These are phyloP conservation scores for Aleiodes alternator DNA, from an alignment of 2,888 invertebrate genomes.

Conservation along the genomic window DNA sequence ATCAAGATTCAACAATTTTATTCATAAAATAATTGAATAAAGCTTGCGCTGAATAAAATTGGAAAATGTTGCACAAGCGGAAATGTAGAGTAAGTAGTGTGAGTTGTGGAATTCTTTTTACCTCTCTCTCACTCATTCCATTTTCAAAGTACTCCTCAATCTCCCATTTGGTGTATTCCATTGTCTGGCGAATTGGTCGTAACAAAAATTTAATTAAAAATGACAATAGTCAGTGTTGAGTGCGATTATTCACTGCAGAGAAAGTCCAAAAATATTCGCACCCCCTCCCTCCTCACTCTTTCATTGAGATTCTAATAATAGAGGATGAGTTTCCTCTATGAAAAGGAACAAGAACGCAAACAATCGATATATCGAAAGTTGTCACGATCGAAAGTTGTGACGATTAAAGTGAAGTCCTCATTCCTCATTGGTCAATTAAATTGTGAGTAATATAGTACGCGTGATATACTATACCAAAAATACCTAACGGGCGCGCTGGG, in stretches of 20 bases:
- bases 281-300: too few species aligned
- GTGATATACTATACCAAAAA: too few species aligned
- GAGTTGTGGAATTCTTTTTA: neutral
- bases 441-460: too few species aligned
- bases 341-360: too few species aligned
- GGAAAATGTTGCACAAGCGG: slow-evolving; percentile 13
- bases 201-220: slow-evolving; percentile 63
- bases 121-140: neutral
- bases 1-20: slow-evolving; percentile 21
- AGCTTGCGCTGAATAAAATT: neutral
- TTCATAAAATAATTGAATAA: slow-evolving; percentile 13
- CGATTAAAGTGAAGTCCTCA: too few species aligned
- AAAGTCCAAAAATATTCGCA: too few species aligned
- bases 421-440: too few species aligned
- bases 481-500: too few species aligned
- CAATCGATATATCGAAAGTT: too few species aligned
- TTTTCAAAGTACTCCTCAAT: slow-evolving; percentile 36
- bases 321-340: too few species aligned
- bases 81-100: neutral
- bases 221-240: slow-evolving; percentile 59
- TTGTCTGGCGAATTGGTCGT: slow-evolving; percentile 60
- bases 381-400: too few species aligned
- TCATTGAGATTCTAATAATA: too few species aligned
- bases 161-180: slow-evolving; percentile 53
- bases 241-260: slow-evolving; percentile 58